Evolutionary conservation across 1,140 invertebrate species (phyloP).

Genomic region (Trialeurodes vaporariorum): DNA sequence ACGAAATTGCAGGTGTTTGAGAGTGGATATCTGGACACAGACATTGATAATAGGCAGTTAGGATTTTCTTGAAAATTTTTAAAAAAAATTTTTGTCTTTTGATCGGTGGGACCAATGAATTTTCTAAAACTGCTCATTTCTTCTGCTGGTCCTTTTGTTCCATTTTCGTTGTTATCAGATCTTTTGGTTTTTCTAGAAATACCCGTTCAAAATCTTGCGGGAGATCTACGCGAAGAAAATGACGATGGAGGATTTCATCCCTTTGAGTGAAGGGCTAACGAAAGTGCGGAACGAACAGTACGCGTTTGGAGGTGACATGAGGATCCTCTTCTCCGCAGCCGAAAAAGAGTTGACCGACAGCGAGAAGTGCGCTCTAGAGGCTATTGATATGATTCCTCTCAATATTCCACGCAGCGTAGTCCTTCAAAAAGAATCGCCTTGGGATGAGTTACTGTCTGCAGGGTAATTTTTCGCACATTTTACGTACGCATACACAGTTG

Average conservation of each 20-base stretch:
- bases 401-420: neutral
- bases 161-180: no score
- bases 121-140: no score
- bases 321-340: neutral
- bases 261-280: neutral
- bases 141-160: no score
- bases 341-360: neutral
- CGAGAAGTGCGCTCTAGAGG: neutral
- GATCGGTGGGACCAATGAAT: no score
- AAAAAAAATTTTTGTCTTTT: no score
- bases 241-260: neutral
- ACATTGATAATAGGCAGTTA: no score
- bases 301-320: neutral
- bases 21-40: no score
- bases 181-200: neutral
- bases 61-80: no score
- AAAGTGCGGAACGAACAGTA: neutral
- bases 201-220: neutral
- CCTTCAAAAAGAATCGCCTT: neutral
- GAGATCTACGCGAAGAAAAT: neutral
- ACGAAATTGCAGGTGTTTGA: no score
- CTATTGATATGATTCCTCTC: neutral
- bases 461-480: no score
- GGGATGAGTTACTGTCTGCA: neutral
- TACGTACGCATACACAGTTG: no score